Conservation (phyloP, 1,140 invertebrate genomes). For the Zelostemma sp. region DNA sequence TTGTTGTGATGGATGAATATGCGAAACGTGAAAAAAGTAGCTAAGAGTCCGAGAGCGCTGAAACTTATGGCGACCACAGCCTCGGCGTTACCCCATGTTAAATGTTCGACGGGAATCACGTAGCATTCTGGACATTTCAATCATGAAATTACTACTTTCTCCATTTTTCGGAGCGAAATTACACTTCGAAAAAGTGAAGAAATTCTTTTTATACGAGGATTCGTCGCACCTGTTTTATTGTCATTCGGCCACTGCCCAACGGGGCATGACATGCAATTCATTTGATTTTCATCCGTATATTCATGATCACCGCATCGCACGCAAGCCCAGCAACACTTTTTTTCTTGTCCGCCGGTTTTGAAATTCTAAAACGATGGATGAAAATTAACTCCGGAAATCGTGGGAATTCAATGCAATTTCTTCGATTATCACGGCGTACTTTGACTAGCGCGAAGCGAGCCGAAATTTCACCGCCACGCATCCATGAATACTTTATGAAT, state of each 20-base stretch:
- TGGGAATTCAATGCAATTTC: not conserved
- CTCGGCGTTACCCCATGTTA: constrained; percentile 73
- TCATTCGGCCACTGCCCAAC: constrained; percentile 76
- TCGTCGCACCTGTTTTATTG: constrained; percentile 74
- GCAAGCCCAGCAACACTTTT: constrained; percentile 83
- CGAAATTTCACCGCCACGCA: no score
- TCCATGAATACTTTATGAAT: not conserved
- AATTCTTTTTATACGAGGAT: not conserved
- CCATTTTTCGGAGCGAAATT: no score
- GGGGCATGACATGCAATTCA: constrained; percentile 73
- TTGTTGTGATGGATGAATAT: constrained; percentile 77
- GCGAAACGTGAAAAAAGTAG: constrained; percentile 72
- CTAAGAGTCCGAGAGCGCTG: constrained; percentile 75
- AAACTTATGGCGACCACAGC: constrained; percentile 75
- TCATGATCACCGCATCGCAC: constrained; percentile 75
- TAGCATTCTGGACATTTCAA: constrained; percentile 67
- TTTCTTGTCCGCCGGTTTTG: constrained; percentile 74
- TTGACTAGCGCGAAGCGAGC: not conserved
- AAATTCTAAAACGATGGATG: constrained; percentile 72
- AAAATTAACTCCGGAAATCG: no score
- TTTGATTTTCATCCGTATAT: constrained; percentile 73
- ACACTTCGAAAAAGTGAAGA: no score
- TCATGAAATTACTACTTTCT: no score
- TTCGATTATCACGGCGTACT: not conserved
- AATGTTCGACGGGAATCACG: constrained; percentile 72